phyloP scores from a whole-genome alignment of 2,888 invertebrate genomes.

The Gymnosoma rotundatum region DNA sequence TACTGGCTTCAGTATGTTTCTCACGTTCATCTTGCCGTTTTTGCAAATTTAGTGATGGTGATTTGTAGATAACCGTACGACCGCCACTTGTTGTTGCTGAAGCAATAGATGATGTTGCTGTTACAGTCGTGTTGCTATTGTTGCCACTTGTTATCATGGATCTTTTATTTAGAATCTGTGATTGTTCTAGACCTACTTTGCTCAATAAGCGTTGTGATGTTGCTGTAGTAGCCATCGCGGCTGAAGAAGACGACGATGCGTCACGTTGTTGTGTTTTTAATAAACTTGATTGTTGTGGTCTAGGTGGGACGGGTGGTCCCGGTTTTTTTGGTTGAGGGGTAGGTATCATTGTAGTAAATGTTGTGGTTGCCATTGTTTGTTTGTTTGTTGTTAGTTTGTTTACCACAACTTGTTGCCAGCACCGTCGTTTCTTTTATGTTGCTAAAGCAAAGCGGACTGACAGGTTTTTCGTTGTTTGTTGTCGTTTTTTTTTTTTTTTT shows the following conservation, averaged over 20 bases:
- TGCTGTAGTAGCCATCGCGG: conserved; percentile 29
- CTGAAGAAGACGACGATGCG: conserved; percentile 59
- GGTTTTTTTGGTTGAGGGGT: conserved; percentile 82
- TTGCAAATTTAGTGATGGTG: conserved; percentile 80
- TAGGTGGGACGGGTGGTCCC: conserved; percentile 90
- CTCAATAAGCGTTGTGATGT: conserved; percentile 66
- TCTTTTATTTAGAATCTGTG: conserved; percentile 62
- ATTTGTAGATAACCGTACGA: conserved; percentile 82
- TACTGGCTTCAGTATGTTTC: conserved; percentile 67
- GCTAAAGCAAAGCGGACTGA: conserved; percentile 47
- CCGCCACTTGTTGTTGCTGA: conserved; percentile 74
- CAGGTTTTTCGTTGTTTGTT: conserved; percentile 50
- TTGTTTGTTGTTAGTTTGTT: conserved; percentile 54
- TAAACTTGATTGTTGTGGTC: conserved; percentile 88
- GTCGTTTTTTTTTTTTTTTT: conserved; percentile 42
- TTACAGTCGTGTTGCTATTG: conserved; percentile 32
- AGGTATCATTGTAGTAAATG: conserved; percentile 72
- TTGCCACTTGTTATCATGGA: conserved; percentile 22
- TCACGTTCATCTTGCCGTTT: conserved; percentile 78
- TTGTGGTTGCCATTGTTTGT: conserved; percentile 72
- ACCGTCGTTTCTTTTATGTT: conserved; percentile 28
- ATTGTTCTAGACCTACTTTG: conserved; percentile 69
- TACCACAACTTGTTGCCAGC: conserved; percentile 54
- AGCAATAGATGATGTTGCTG: conserved; percentile 69
- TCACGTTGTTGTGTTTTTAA: conserved; percentile 84